phyloP scores from a whole-genome alignment of 2,797 vertebrate genomes.

The Varecia variegata region DNA sequence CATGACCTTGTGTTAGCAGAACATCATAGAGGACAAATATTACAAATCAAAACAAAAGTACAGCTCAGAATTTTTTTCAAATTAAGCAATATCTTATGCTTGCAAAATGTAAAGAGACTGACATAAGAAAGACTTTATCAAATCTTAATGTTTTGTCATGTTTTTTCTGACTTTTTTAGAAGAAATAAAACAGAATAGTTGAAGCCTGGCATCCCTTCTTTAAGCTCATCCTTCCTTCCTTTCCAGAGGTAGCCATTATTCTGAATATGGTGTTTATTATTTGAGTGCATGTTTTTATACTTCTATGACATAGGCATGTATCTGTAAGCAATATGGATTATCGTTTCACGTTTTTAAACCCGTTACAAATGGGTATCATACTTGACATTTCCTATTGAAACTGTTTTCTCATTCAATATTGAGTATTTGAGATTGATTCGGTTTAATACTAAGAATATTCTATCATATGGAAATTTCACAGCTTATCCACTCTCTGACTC shows the following conservation, averaged over 20 bases:
- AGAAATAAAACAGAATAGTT: background rate
- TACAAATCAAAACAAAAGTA: background rate
- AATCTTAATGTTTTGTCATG: background rate
- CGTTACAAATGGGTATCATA: background rate
- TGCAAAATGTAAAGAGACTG: background rate
- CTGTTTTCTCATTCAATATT: background rate
- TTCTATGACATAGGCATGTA: background rate
- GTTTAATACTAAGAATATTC: background rate
- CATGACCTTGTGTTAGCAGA: background rate
- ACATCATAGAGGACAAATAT: background rate
- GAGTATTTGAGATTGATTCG: background rate
- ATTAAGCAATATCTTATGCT: background rate
- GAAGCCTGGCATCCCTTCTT: background rate
- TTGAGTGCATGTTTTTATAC: background rate
- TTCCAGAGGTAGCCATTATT: background rate
- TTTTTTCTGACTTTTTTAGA: background rate
- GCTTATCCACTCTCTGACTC: accelerated
- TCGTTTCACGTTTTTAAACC: background rate
- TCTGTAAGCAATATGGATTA: background rate
- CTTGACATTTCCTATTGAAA: background rate
- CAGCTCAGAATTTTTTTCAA: background rate
- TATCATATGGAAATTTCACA: background rate
- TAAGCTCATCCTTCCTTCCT: background rate
- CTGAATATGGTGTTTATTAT: background rate
- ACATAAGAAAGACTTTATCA: background rate